phyloP scores from a whole-genome alignment of 2,113 vertebrate species.

The Otus sunia region DNA sequence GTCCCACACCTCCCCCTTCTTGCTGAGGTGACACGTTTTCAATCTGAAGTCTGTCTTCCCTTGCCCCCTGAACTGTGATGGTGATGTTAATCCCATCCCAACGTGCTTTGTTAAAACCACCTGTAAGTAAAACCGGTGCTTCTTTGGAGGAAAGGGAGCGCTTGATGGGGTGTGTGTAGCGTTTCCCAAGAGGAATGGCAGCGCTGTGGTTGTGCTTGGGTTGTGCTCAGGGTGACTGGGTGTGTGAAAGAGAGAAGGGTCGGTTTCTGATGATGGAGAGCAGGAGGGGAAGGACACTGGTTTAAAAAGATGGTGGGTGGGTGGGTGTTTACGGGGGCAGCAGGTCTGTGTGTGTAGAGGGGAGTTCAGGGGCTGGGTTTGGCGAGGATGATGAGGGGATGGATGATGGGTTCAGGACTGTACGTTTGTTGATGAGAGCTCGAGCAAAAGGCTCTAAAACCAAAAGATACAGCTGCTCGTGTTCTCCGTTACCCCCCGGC shows the following conservation, averaged over 20 bases:
- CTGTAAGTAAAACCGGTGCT: background rate
- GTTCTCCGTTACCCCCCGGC: background rate
- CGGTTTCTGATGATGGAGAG: background rate
- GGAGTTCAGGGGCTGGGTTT: background rate
- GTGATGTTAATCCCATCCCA: background rate
- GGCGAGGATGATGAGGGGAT: background rate
- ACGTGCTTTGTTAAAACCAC: background rate
- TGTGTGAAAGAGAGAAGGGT: background rate
- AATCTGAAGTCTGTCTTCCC: background rate
- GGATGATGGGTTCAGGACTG: background rate
- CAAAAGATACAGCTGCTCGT: background rate
- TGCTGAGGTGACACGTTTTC: background rate
- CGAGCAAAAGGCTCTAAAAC: background rate
- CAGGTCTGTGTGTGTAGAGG: rapidly evolving
- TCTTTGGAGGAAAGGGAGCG: background rate
- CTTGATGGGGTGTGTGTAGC: background rate
- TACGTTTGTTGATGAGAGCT: background rate
- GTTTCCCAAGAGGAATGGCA: background rate
- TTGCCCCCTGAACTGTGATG: background rate
- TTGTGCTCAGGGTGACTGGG: background rate
- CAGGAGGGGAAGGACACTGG: background rate
- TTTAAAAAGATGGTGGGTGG: background rate
- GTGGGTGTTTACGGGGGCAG: background rate
- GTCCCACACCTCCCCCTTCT: background rate
- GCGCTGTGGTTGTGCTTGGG: background rate